A percentile compares a stretch with the other conserved stretches of the same genome.
These are phyloP conservation scores for Aurelia aurita complex sp. Pacific DNA, from an alignment of 30 jellyfish, hydroid and myxozoan genomes.

Conservation along the genomic window DNA sequence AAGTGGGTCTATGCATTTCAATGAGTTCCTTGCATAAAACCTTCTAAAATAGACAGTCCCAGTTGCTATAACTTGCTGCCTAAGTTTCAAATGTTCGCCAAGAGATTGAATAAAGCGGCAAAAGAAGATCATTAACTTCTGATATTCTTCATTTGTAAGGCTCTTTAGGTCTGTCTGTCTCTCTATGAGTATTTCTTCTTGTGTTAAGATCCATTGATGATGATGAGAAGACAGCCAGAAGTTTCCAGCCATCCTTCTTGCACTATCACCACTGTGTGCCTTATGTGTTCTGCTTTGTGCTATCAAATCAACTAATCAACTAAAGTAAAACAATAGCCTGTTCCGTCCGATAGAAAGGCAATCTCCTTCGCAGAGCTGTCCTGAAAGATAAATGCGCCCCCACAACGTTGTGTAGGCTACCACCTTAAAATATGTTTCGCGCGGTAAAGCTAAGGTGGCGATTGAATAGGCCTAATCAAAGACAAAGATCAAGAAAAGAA, in stretches of 20 bases:
- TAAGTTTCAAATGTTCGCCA: conserved; percentile 87
- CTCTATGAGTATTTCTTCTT: conserved; percentile 83
- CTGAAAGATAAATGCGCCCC: no score
- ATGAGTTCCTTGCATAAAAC: conserved; percentile 81
- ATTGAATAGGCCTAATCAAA: no score
- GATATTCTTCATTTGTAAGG: conserved; percentile 79
- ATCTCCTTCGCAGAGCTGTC: no score
- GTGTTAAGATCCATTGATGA: conserved; percentile 89
- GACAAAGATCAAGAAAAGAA: no score
- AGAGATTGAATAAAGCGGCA: conserved; percentile 87
- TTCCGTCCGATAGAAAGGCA: no score
- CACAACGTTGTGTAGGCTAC: no score
- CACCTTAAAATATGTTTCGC: no score
- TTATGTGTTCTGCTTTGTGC: no score
- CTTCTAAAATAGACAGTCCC: conserved; percentile 87
- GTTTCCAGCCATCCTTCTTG: conserved; percentile 88
- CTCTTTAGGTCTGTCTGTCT: conserved; percentile 64
- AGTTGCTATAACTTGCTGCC: conserved; percentile 98
- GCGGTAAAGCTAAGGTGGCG: no score
- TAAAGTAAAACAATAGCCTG: no score
- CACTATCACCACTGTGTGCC: not conserved
- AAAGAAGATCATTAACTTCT: conserved; percentile 85
- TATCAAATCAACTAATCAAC: no score
- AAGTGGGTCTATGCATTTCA: conserved; percentile 87
- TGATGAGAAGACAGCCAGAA: conserved; percentile 94